Conservation (phyloP, 2,797 vertebrate species). For the Antennarius maculatus region DNA sequence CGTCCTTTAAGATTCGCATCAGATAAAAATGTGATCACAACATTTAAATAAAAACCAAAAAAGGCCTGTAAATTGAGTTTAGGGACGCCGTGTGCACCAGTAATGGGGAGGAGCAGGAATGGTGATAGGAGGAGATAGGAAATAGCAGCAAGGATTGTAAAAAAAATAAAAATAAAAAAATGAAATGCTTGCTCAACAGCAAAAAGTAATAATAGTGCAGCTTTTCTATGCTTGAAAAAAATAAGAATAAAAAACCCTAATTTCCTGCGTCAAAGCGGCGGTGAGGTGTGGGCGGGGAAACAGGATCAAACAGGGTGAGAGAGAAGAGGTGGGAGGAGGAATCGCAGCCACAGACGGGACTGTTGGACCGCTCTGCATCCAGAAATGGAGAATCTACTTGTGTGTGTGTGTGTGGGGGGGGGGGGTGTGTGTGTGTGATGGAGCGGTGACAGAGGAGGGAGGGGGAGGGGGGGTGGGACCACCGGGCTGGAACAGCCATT, state of each 20-base stretch:
- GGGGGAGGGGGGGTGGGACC: conserved; percentile 48
- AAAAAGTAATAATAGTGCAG: conserved; percentile 21
- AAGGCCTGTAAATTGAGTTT: conserved; percentile 27
- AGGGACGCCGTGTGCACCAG: conserved; percentile 7
- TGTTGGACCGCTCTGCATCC: conserved; percentile 52
- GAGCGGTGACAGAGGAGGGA: conserved; percentile 49
- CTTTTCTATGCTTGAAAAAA: conserved; percentile 41
- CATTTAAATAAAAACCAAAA: no score
- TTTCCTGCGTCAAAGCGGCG: conserved; percentile 24
- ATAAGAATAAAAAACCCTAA: conserved; percentile 27
- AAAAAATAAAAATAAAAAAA: neutral
- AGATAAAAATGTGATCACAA: conserved; percentile 59
- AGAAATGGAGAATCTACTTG: conserved; percentile 66
- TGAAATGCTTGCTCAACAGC: conserved; percentile 2
- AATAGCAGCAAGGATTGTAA: conserved; percentile 1
- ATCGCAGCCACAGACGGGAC: conserved; percentile 53
- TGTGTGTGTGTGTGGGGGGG: conserved; percentile 62
- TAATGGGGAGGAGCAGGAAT: conserved; percentile 7
- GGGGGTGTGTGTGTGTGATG: conserved; percentile 59
- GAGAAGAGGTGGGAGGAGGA: conserved; percentile 49
- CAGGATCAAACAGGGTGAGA: conserved; percentile 41
- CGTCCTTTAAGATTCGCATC: conserved; percentile 61
- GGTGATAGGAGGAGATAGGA: conserved; percentile 10
- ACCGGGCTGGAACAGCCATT: conserved; percentile 62
- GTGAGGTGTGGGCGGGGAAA: conserved; percentile 41